Evolutionary conservation across 2,888 invertebrate genomes (phyloP), one percentile per base, ranked within the genome.

Genomic region (Myathropa florea): DNA sequence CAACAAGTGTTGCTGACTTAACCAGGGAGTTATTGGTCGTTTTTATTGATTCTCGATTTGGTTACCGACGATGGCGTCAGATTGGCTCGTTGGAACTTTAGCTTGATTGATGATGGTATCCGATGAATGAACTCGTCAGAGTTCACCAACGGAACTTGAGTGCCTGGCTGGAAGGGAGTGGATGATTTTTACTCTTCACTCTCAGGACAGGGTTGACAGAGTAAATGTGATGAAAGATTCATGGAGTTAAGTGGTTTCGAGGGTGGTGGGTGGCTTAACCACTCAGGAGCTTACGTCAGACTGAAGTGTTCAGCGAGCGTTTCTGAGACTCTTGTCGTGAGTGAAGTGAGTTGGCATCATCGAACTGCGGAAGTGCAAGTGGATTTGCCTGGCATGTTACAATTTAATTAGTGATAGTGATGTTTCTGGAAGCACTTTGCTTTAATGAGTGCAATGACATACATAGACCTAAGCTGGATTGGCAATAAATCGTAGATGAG

Each of bases 41-140:
- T 73, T 73, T 53, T 63, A 80, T 80, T 80, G 80, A 80, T 80
- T 80, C 67, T 61, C 72, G 53, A 73, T 67, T 67, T 61, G 28
- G 46, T 28, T 72, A 12, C 72, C 24, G 24, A 23, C 59, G 59
- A 55, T 55, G 28, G 53, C 39, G 39, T 2, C 28, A 28, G 10
- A 67, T 24, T 39, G 64, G 39, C 24, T 24, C n/a, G 46, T 24
- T 57, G 4, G 7, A 18, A 46, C 23, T 46, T 46, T 7, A 30
- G 55, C 4, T 30, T 67, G 67, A 67, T 67, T 67, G 28, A 55
- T 55, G 55, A 12, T 55, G 28, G 67, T 10, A n/a, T 14, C 14
- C n/a, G 39, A n/a, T 39, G n/a, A 39, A 39, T 39, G 46, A 46
- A 46, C 18, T 46, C 18, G 18, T 7, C 18, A 6, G 46, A 46